These are phyloP conservation scores for Pagrus major DNA, from an alignment of 2,113 vertebrate species.

Conservation along the genomic window DNA sequence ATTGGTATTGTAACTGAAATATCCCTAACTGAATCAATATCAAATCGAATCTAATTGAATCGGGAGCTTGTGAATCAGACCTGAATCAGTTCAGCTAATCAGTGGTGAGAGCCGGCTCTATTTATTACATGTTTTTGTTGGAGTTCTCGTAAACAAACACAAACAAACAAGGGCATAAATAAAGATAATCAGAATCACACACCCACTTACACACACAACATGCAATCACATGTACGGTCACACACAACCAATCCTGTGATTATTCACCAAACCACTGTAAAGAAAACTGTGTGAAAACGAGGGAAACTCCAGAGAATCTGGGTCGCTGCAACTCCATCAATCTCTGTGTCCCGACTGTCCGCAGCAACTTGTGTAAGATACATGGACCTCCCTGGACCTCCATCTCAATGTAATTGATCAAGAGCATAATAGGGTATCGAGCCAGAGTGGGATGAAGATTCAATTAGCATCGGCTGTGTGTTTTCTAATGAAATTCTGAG, in stretches of 20 bases:
- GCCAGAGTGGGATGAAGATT: constrained; percentile 56
- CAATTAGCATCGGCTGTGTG: constrained; percentile 61
- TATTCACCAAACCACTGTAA: constrained; percentile 30
- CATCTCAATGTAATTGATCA: constrained; percentile 70
- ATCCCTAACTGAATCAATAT: too few species aligned
- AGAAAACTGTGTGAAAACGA: constrained; percentile 38
- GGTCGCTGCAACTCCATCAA: constrained; percentile 34
- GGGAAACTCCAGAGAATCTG: constrained; percentile 47
- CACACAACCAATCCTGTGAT: constrained; percentile 6
- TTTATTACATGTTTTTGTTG: neutral
- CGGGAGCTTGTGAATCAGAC: too few species aligned
- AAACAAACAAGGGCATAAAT: neutral
- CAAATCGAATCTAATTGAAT: too few species aligned
- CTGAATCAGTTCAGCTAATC: too few species aligned
- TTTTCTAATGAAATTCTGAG: constrained; percentile 67
- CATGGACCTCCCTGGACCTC: constrained; percentile 40
- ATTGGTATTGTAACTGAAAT: too few species aligned
- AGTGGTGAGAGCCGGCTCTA: too few species aligned
- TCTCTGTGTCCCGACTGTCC: constrained; percentile 39
- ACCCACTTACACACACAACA: constrained; percentile 12
- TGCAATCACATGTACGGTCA: neutral
- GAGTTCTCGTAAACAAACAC: neutral
- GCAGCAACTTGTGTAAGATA: constrained; percentile 37
- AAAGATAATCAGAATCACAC: neutral
- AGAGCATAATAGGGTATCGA: constrained; percentile 68